Conservation (phyloP, 2,113 vertebrate species). For the Indicator maculatus region DNA sequence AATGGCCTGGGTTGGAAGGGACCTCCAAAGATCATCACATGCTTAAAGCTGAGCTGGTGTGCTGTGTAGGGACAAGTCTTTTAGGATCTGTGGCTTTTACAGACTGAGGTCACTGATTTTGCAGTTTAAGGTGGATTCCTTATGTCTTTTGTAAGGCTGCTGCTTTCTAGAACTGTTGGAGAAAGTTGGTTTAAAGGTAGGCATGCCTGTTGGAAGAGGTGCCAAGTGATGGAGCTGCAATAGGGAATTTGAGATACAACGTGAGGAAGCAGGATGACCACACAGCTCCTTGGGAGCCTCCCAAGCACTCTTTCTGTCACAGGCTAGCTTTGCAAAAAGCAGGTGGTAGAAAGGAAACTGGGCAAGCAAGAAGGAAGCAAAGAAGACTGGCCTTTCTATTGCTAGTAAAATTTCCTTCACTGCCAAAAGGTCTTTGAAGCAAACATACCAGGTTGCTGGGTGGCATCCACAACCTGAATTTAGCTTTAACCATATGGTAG, state of each 20-base stretch:
- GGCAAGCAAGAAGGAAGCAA: conserved; percentile 13
- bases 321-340: background rate
- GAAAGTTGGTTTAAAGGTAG: background rate
- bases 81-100: background rate
- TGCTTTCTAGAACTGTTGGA: background rate
- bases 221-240: background rate
- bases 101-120: background rate
- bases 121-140: background rate
- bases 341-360: conserved; percentile 9
- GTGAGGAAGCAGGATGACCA: background rate
- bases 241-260: rapidly evolving
- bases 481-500: conserved; percentile 60
- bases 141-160: background rate
- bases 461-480: conserved; percentile 53
- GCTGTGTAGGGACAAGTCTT: background rate
- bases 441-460: conserved; percentile 59
- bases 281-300: background rate
- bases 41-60: background rate
- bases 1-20: no score
- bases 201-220: rapidly evolving
- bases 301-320: background rate
- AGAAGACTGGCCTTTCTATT: conserved; percentile 21
- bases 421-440: conserved; percentile 54
- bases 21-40: no score
- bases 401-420: conserved; percentile 39